Evolutionary conservation across 2,113 vertebrate species (phyloP).

Genomic region (Potamarius usumacintae): DNA sequence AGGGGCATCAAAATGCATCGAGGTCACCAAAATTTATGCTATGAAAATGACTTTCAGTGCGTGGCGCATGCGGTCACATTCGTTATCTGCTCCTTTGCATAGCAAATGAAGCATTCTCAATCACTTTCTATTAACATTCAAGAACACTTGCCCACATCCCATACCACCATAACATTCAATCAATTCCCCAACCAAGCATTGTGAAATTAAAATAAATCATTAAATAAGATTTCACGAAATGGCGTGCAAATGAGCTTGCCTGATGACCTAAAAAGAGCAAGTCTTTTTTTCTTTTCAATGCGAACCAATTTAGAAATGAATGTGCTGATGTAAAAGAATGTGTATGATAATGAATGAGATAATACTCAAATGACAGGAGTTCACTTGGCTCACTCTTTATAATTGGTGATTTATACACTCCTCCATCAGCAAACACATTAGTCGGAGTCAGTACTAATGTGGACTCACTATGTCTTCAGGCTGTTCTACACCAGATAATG

Average conservation of each 20-base stretch:
- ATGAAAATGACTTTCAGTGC: slow-evolving; percentile 48
- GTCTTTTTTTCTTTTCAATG: background rate
- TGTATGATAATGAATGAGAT: slow-evolving; percentile 15
- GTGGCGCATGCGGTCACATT: slow-evolving; percentile 25
- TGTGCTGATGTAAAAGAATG: background rate
- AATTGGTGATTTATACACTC: slow-evolving; percentile 35
- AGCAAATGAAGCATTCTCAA: slow-evolving; percentile 46
- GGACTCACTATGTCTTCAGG: slow-evolving; percentile 27
- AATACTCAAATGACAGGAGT: background rate
- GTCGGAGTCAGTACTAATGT: slow-evolving; percentile 26
- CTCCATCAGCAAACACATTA: slow-evolving; percentile 41
- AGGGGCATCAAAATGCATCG: slow-evolving; percentile 49
- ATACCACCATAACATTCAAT: slow-evolving; percentile 43
- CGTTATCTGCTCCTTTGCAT: slow-evolving; percentile 49
- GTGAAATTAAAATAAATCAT: slow-evolving; percentile 46
- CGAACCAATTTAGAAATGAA: slow-evolving; percentile 6
- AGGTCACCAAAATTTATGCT: slow-evolving; percentile 46
- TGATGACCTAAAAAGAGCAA: slow-evolving; percentile 9
- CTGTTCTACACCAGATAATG: slow-evolving; percentile 23
- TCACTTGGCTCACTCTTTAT: slow-evolving; percentile 15
- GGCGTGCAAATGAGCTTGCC: background rate
- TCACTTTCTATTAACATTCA: slow-evolving; percentile 51
- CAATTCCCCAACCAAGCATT: slow-evolving; percentile 45
- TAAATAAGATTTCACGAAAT: slow-evolving; percentile 27
- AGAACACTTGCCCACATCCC: slow-evolving; percentile 29